Evolutionary conservation across 2,888 invertebrate species (phyloP), one percentile per base, ranked within the genome.

Genomic region (Netelia virgata): DNA sequence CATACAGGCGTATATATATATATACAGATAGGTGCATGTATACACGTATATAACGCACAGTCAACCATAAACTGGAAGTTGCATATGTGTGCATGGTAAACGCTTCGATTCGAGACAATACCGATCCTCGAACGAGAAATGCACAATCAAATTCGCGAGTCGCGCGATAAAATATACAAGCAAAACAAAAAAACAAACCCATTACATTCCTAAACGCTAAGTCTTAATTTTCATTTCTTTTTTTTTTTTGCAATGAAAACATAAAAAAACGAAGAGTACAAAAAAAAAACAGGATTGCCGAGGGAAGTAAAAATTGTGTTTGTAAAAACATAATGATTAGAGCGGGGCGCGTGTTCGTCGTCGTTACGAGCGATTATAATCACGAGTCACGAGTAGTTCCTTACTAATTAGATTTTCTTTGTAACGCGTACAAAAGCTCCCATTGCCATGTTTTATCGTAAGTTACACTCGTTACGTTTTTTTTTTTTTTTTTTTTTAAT

Each of bases 101-200:
- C 53, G 61, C 79, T 64, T 72, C 72, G 72, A 79, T 72, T 64
- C 57, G 72, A 63, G 79, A 79, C 79, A 72, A 79, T 79, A 55
- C 70, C 63, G n/a, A 23, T 47, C 20, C 43, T 43, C 43, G 28
- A 50, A 61, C 57, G 63, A 64, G 43, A 47, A 64, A 63, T 53
- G 36, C 53, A 53, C 66, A 43, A 68, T 57, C 55, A 55, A 28
- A 74, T 63, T 36, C 14, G 16, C 57, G 57, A 74, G 74, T 18
- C 14, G 10, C 57, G 57, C 57, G 57, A 2, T 8, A 57, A 9
- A 18, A 57, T 9, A 18, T 18, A 55, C 6, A 55, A 9, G 57
- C 16, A 16, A 18, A 18, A 18, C 16, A 8, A 57, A 9, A 53
- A 69, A 53, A 69, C 16, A 23, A 20, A 23, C 14, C 36, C n/a